Conservation (phyloP, 1,140 invertebrate species). For the Rhyacophila brunnea region DNA sequence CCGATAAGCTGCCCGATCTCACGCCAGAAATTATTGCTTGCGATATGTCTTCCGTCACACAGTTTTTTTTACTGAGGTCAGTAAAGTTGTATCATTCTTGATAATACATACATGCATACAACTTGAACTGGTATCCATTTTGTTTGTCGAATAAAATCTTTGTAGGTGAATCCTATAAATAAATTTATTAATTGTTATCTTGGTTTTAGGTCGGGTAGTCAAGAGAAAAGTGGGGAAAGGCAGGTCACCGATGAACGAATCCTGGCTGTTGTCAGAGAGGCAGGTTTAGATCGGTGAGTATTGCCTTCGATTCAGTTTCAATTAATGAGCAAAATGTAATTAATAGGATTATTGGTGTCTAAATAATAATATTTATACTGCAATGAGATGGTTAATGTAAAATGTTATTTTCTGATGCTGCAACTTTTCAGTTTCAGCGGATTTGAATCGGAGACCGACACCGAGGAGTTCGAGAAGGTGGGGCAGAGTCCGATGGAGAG, state of each 20-base stretch:
- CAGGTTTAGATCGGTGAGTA: conserved; percentile 46
- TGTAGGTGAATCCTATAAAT: too few relatives aligned
- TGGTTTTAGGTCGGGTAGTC: conserved; percentile 17
- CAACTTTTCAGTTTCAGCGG: conserved; percentile 51
- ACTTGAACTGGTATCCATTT: too few relatives aligned
- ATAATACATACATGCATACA: too few relatives aligned
- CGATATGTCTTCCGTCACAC: conserved; percentile 67
- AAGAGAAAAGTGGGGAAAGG: conserved; percentile 15
- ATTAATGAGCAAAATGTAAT: too few relatives aligned
- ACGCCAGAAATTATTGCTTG: conserved; percentile 53
- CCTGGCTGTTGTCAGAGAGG: conserved; percentile 34
- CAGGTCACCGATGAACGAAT: conserved; percentile 16
- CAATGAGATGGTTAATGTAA: too few relatives aligned
- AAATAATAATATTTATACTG: too few relatives aligned
- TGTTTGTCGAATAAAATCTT: too few relatives aligned
- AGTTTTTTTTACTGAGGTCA: conserved; percentile 65
- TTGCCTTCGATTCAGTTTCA: not conserved
- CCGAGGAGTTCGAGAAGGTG: conserved; percentile 80
- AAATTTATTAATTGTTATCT: not conserved
- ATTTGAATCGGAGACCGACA: conserved; percentile 78
- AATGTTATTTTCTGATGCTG: not conserved
- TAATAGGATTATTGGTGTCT: too few relatives aligned
- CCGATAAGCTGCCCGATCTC: conserved; percentile 42
- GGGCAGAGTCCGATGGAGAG: conserved; percentile 59
- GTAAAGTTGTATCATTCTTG: conserved; percentile 26